A percentile compares a stretch with the other conserved stretches of the same genome.
Evolutionary conservation across 2,888 invertebrate species (phyloP).

Genomic region (Fragum fragum): DNA sequence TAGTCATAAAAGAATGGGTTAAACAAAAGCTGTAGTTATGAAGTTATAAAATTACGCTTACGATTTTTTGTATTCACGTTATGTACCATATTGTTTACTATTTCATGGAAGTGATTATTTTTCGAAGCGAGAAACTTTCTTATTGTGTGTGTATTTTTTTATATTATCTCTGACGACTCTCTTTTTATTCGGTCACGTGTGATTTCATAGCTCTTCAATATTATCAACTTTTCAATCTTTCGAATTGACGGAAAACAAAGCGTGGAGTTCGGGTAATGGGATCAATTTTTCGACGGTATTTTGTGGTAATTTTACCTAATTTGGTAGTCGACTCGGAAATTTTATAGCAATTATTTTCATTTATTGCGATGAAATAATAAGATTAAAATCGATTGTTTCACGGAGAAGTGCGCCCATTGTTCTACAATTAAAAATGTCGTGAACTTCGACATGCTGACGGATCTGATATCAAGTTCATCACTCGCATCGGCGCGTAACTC

Average conservation of each 20-base stretch:
- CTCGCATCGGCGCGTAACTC: not conserved
- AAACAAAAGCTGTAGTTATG: too few relatives aligned
- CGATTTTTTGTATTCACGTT: too few relatives aligned
- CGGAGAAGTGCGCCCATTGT: not conserved
- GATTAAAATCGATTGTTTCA: slow-evolving; percentile 10
- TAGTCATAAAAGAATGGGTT: too few relatives aligned
- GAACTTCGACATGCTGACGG: not conserved
- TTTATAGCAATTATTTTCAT: slow-evolving; percentile 15
- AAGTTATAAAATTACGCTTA: too few relatives aligned
- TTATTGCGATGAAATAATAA: slow-evolving; percentile 15
- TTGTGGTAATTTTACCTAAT: not conserved
- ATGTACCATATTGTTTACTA: too few relatives aligned
- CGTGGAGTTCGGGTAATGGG: not conserved
- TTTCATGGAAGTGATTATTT: too few relatives aligned
- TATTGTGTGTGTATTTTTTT: too few relatives aligned
- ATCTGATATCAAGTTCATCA: not conserved
- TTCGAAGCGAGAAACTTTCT: too few relatives aligned
- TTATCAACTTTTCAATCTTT: slow-evolving; percentile 4
- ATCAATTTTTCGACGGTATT: slow-evolving; percentile 8
- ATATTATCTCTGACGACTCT: too few relatives aligned
- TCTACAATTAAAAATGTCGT: not conserved
- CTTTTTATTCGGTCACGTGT: slow-evolving; percentile 5
- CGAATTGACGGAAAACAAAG: slow-evolving; percentile 19
- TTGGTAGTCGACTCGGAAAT: slow-evolving; percentile 12
- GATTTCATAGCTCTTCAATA: slow-evolving; percentile 2